These are phyloP conservation scores for Tragopan temminckii DNA, from an alignment of 2,797 vertebrate genomes.

Conservation along the genomic window DNA sequence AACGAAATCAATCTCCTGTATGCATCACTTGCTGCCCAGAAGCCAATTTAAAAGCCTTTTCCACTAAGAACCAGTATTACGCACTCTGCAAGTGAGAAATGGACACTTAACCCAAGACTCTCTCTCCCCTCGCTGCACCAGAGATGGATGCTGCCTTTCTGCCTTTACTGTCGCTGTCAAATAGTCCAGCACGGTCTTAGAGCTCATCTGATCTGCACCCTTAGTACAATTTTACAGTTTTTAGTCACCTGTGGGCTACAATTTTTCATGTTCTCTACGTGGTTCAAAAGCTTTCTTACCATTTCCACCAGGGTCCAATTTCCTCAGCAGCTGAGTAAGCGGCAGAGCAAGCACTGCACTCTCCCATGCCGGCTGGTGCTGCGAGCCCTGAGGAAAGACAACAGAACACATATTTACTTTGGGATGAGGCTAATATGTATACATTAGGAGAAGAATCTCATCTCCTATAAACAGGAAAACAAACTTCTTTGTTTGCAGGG, in stretches of 20 bases:
- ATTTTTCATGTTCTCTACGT: background rate
- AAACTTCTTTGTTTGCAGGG: background rate
- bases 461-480: background rate
- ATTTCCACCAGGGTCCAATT: background rate
- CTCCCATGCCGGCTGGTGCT: background rate
- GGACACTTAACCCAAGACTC: background rate
- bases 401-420: background rate
- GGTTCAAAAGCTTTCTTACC: background rate
- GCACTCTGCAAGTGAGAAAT: background rate
- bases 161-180: background rate
- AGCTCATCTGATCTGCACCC: rapidly evolving
- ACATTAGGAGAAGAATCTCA: background rate
- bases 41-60: constrained; percentile 14
- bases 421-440: background rate
- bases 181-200: background rate
- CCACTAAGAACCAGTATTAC: background rate
- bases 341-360: background rate
- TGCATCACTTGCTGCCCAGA: background rate
- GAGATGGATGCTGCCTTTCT: background rate
- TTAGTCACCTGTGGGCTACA: background rate
- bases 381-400: constrained; percentile 11
- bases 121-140: background rate
- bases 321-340: background rate
- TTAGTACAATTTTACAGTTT: background rate
- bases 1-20: background rate